phyloP scores from a whole-genome alignment of 2,113 vertebrate species.

The Lynx canadensis region DNA sequence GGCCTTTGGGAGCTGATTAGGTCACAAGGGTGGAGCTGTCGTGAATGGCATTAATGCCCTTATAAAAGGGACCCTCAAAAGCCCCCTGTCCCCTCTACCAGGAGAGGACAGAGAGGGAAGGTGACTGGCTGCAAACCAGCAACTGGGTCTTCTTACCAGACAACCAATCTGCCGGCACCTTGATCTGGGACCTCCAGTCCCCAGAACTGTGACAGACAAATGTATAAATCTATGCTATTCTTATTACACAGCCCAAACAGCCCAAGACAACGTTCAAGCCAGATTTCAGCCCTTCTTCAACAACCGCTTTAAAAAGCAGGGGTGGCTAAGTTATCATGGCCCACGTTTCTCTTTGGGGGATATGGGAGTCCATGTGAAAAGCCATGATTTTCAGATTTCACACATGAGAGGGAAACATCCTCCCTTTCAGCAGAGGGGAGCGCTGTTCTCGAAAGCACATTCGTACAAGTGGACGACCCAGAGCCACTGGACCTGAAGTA shows the following conservation, averaged over 20 bases:
- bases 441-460: background rate
- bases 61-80: background rate
- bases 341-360: background rate
- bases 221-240: background rate
- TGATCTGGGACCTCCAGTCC: background rate
- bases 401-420: background rate
- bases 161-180: fast-evolving
- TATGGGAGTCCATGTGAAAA: background rate
- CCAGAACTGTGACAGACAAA: background rate
- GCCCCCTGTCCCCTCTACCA: background rate
- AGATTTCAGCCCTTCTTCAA: too few relatives aligned
- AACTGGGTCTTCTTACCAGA: background rate
- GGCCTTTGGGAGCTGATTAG: background rate
- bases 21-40: background rate
- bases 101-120: background rate
- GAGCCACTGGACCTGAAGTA: background rate
- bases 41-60: background rate
- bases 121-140: background rate
- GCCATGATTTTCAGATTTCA: background rate
- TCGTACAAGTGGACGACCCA: background rate
- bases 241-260: background rate
- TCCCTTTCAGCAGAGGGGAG: background rate
- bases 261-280: fast-evolving
- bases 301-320: background rate
- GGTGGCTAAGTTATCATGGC: too few relatives aligned